Base-by-base conservation (phyloP, 1,140 invertebrate genomes). In the Piezodorus guildinii region DNA sequence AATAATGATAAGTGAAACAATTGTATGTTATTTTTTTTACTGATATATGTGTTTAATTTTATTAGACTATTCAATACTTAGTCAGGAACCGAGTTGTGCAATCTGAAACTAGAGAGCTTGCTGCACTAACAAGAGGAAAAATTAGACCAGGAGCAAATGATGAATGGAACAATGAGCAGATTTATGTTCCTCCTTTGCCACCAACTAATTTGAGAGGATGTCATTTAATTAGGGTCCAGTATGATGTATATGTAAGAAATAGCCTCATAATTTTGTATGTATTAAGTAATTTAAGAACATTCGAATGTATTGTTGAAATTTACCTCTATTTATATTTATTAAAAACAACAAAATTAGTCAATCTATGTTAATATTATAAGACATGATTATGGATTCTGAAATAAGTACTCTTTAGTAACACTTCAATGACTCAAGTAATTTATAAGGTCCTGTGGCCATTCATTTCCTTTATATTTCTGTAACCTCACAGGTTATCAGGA, bases 141-240 rank as follows among this genome's bases (percentile, higher is more conserved):
- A 87, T 93, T 61, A 81, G 86, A 60, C 82, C 90, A 0, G 87
- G 87, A 6, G 85, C 85, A 67, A 83, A 81, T 49, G 90, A 92
- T 72, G 85, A 90, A 74, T 96, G 91, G 91, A 81, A 85, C 51
- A 89, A 88, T 72, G 91, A 95, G 75, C 85, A 91, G 73, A 82
- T 96, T 58, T 92, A 93, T 73, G 90, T 97, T 63, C 94, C 94
- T 63, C 91, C 94, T 19, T 76, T 97, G 67, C 94, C 94, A 54
- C 95, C 95, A 14, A 96, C 94, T 21, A 94, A 95, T 79, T 78
- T 97, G n/a, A 80, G 92, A 66, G 94, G 93, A 45, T 97, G 94
- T 74, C 90, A 94, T 75, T 82, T 98, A 65, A 96, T 98, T 69
- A 85, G 90, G 72, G 91, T 97, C 66, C 85, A 93, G 69, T 98